Conservation (phyloP, 2,888 invertebrate species). For the Hyposoter dolosus region DNA sequence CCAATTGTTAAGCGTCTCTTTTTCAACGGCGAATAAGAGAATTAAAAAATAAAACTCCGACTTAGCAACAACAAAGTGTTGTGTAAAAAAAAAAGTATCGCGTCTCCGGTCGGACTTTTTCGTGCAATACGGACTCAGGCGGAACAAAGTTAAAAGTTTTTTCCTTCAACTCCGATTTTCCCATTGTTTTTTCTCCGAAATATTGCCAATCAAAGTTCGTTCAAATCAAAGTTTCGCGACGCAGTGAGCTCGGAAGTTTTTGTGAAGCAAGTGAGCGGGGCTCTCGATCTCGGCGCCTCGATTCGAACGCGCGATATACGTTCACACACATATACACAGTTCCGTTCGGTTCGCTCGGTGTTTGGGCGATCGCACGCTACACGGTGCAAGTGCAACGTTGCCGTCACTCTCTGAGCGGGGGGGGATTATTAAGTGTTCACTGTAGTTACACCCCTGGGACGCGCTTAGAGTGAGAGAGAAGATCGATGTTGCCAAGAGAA, state of each 20-base stretch:
- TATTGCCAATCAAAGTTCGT: neutral
- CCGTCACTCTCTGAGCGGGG: slow-evolving; percentile 52
- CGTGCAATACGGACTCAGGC: slow-evolving; percentile 4
- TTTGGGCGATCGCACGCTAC: slow-evolving; percentile 64
- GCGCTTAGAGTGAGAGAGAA: slow-evolving; percentile 33
- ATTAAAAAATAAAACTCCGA: slow-evolving; percentile 8
- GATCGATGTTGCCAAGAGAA: slow-evolving; percentile 64
- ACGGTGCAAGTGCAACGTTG: slow-evolving; percentile 72
- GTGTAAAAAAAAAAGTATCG: slow-evolving; percentile 3
- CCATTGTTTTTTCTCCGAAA: neutral
- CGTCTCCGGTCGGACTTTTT: neutral
- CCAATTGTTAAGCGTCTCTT: slow-evolving; percentile 8
- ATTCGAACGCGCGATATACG: slow-evolving; percentile 38
- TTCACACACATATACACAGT: slow-evolving; percentile 13
- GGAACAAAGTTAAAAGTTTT: neutral
- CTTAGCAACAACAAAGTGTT: slow-evolving; percentile 38
- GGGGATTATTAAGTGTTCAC: slow-evolving; percentile 54
- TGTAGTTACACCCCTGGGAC: slow-evolving; percentile 68
- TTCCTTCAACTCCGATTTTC: neutral
- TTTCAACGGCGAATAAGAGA: slow-evolving; percentile 8
- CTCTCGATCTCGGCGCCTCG: slow-evolving; percentile 48
- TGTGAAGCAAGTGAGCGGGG: slow-evolving; percentile 10
- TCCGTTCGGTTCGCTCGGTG: slow-evolving; percentile 38
- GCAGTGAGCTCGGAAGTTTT: slow-evolving; percentile 5
- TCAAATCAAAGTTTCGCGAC: slow-evolving; percentile 9